Percentiles rank a stretch among this genome's conserved stretches.
Conservation (phyloP, 2,113 vertebrate genomes). For the Lepisosteus oculatus region DNA sequence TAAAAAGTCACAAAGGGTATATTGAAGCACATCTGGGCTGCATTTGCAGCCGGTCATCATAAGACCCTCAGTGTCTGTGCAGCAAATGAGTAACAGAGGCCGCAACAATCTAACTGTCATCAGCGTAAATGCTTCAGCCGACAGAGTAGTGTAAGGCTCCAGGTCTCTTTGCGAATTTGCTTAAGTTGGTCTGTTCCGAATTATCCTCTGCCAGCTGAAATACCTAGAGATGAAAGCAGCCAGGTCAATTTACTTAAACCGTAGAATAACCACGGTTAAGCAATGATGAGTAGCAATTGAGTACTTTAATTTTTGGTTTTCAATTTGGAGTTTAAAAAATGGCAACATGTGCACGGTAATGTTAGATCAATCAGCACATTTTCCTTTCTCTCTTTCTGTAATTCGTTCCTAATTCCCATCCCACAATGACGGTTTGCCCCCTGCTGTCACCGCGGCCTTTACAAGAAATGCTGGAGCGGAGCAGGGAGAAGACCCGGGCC, state of each 20-base stretch:
- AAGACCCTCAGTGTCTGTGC: slow-evolving; percentile 72
- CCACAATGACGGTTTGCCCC: slow-evolving; percentile 6
- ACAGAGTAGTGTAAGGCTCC: slow-evolving; percentile 55
- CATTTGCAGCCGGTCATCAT: slow-evolving; percentile 72
- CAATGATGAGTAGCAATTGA: slow-evolving; percentile 68
- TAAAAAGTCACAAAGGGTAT: slow-evolving; percentile 56
- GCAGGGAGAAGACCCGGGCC: too few relatives aligned
- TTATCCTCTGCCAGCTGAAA: slow-evolving; percentile 58
- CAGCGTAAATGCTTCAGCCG: slow-evolving; percentile 69
- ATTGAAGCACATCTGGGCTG: slow-evolving; percentile 81
- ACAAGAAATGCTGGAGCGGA: too few relatives aligned
- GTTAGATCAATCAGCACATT: slow-evolving; percentile 36
- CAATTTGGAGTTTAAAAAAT: slow-evolving; percentile 25
- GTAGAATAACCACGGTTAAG: slow-evolving; percentile 57
- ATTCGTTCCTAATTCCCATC: slow-evolving; percentile 41
- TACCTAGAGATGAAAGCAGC: slow-evolving; percentile 78
- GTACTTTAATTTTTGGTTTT: slow-evolving; percentile 33
- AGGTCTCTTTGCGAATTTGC: slow-evolving; percentile 59
- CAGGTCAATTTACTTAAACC: slow-evolving; percentile 63
- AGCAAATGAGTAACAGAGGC: slow-evolving; percentile 86
- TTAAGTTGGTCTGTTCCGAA: slow-evolving; percentile 63
- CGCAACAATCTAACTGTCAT: slow-evolving; percentile 84
- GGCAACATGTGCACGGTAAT: slow-evolving; percentile 24
- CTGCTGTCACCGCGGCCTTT: too few relatives aligned
- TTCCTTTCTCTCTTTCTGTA: slow-evolving; percentile 39